phyloP scores from a whole-genome alignment of 2,888 invertebrate genomes.

The Pristionchus fissidentatus region DNA sequence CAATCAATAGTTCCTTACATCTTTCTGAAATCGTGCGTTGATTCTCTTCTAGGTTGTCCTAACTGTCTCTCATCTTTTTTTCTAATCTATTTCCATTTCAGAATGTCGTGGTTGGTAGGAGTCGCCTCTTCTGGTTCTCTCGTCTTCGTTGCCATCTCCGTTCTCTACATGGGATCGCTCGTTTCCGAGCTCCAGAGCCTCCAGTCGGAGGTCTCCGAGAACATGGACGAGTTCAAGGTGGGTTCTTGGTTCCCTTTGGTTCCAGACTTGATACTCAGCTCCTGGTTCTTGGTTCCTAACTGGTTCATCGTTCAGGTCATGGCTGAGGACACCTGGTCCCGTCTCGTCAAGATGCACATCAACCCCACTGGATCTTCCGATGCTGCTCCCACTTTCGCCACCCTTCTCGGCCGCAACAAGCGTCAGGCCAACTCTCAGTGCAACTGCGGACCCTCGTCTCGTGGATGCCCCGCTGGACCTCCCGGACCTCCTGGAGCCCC shows the following conservation, averaged over 20 bases:
- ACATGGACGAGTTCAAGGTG: slow-evolving; percentile 59
- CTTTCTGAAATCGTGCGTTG: no score
- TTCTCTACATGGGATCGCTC: slow-evolving; percentile 60
- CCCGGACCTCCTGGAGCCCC: slow-evolving; percentile 48
- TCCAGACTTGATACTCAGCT: neutral
- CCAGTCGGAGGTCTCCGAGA: slow-evolving; percentile 61
- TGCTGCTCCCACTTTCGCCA: slow-evolving; percentile 48
- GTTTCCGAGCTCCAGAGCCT: slow-evolving; percentile 61
- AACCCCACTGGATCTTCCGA: slow-evolving; percentile 49
- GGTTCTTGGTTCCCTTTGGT: neutral
- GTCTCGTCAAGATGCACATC: slow-evolving; percentile 47
- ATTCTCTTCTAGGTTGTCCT: no score
- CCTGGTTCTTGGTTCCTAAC: neutral
- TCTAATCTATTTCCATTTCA: no score
- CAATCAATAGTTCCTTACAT: no score
- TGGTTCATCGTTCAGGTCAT: slow-evolving; percentile 2
- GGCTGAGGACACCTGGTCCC: slow-evolving; percentile 48
- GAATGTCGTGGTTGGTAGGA: neutral
- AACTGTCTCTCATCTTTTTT: neutral
- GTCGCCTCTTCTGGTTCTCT: slow-evolving; percentile 48
- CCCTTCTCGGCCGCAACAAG: slow-evolving; percentile 46
- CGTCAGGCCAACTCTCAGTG: slow-evolving; percentile 48
- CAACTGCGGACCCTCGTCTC: slow-evolving; percentile 46
- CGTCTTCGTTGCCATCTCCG: slow-evolving; percentile 56
- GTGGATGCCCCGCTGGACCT: slow-evolving; percentile 48